Conservation (phyloP, 2,888 invertebrate species). For the Eilema depressum region DNA sequence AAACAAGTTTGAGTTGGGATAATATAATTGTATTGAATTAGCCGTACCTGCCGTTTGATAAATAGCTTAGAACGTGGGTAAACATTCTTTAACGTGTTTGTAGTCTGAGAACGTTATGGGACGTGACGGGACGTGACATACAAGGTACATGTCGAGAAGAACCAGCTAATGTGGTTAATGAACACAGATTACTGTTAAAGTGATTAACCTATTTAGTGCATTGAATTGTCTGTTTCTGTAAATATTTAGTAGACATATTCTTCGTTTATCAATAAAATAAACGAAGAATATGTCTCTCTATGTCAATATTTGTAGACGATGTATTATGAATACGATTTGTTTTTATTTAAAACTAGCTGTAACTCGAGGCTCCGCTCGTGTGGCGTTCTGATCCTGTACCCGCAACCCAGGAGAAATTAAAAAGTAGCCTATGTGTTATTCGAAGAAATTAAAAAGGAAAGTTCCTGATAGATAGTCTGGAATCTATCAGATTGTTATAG, state of each 20-base stretch:
- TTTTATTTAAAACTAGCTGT: not conserved
- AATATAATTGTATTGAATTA: constrained; percentile 6
- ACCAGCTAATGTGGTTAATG: not conserved
- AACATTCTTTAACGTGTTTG: not conserved
- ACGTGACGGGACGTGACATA: not conserved
- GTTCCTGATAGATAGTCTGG: too few relatives aligned
- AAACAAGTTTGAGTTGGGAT: constrained; percentile 9
- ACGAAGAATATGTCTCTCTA: too few relatives aligned
- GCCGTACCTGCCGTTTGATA: not conserved
- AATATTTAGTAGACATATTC: not conserved
- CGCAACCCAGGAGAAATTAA: too few relatives aligned
- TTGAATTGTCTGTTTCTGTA: not conserved
- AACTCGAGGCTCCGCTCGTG: too few relatives aligned
- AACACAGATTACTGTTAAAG: not conserved
- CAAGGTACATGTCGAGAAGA: not conserved
- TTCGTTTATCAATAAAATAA: too few relatives aligned
- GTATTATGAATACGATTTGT: not conserved
- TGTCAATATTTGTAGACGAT: not conserved
- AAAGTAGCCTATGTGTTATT: too few relatives aligned
- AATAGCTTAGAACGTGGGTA: not conserved
- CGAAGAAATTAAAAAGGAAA: too few relatives aligned
- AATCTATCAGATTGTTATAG: too few relatives aligned
- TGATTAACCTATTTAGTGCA: not conserved
- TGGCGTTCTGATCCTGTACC: too few relatives aligned
- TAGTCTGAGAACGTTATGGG: not conserved